Conservation (phyloP, 2,888 invertebrate species). For the Drosophila diplacantha region DNA sequence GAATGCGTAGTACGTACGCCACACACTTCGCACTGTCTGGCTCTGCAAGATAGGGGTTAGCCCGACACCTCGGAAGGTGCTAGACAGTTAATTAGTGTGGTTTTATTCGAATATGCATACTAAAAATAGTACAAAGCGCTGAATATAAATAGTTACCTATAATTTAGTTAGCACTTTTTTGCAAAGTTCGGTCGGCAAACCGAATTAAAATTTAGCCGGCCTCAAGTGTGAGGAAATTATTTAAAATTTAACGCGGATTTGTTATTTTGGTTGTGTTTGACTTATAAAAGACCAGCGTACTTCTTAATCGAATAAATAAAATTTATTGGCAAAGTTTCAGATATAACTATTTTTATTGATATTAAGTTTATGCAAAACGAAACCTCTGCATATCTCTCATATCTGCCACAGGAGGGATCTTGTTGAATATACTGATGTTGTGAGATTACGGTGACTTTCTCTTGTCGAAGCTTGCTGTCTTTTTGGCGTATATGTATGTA, state of each 20-base stretch:
- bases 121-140: conserved; percentile 30
- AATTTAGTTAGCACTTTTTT: conserved; percentile 29
- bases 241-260: background rate
- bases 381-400: background rate
- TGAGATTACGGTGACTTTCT: background rate
- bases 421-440: background rate
- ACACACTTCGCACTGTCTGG: conserved; percentile 20
- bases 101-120: conserved; percentile 18
- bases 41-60: background rate
- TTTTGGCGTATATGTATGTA: background rate
- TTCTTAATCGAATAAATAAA: background rate
- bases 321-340: background rate
- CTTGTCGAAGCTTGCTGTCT: background rate
- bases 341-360: background rate
- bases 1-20: background rate
- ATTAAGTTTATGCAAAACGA: background rate
- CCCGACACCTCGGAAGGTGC: conserved; percentile 40
- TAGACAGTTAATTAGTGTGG: conserved; percentile 37
- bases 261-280: background rate
- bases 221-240: background rate
- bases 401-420: background rate
- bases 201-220: conserved; percentile 17
- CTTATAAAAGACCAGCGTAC: background rate
- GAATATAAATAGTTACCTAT: conserved; percentile 25
- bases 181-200: conserved; percentile 12